Percentiles rank a stretch among this genome's conserved stretches.
Evolutionary conservation across 2,888 invertebrate species (phyloP).

Genomic region (Leucophenga montana): DNA sequence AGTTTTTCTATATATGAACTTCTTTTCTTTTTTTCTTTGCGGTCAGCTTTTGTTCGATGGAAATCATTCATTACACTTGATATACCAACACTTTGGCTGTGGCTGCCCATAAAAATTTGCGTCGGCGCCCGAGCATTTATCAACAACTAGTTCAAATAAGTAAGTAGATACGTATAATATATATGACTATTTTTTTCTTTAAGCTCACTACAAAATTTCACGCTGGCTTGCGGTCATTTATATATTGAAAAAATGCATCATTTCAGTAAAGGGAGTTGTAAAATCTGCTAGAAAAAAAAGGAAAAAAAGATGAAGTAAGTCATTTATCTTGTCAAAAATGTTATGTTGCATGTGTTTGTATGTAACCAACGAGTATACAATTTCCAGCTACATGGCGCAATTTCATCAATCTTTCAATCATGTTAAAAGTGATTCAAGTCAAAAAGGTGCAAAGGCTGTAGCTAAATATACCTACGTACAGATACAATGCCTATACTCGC

Average conservation of each 20-base stretch:
- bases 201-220: neutral
- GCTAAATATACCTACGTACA: too few relatives aligned
- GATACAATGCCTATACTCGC: too few relatives aligned
- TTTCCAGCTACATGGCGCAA: slow-evolving; percentile 1
- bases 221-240: slow-evolving; percentile 5
- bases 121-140: neutral
- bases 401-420: slow-evolving; percentile 66
- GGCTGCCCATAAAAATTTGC: neutral
- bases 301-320: slow-evolving; percentile 9
- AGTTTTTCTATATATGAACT: neutral
- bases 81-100: slow-evolving; percentile 2
- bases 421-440: slow-evolving; percentile 43
- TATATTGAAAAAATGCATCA: slow-evolving; percentile 17
- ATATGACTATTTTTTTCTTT: neutral
- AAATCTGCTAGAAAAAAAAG: neutral
- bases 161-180: neutral
- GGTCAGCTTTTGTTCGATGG: neutral
- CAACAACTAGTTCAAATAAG: neutral
- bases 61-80: slow-evolving; percentile 14
- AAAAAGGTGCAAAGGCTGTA: neutral
- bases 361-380: neutral
- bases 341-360: neutral
- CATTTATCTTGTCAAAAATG: slow-evolving; percentile 3
- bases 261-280: slow-evolving; percentile 7
- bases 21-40: neutral